These are phyloP conservation scores for Sinocyclocheilus anophthalmus DNA, from an alignment of 2,113 vertebrate species.

Conservation along the genomic window DNA sequence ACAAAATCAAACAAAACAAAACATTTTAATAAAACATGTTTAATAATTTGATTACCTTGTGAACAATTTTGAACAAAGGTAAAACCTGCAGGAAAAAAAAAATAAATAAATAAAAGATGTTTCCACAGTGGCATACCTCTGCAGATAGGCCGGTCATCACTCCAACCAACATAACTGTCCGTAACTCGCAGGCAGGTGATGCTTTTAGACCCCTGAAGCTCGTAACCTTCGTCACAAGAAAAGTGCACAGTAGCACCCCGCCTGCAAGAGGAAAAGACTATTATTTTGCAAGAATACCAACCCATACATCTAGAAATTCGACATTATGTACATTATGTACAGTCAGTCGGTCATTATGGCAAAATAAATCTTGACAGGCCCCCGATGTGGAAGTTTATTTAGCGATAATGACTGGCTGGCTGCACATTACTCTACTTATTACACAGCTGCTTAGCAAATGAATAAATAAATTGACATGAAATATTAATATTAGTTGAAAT, in stretches of 20 bases:
- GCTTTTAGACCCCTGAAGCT: constrained; percentile 95
- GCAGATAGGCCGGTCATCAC: constrained; percentile 94
- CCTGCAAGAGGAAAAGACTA: constrained; percentile 68
- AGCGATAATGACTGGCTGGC: background rate
- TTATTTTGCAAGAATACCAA: background rate
- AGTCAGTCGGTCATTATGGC: background rate
- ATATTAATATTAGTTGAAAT: background rate
- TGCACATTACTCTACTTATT: constrained; percentile 1
- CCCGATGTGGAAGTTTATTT: constrained; percentile 1
- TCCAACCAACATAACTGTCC: constrained; percentile 97
- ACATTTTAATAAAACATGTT: too few species aligned
- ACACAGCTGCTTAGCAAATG: background rate
- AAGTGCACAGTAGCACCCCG: constrained; percentile 96
- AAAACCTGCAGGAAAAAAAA: background rate
- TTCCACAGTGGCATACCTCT: constrained; percentile 79
- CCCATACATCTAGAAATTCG: background rate
- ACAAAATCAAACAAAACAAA: too few species aligned
- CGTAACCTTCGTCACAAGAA: constrained; percentile 95
- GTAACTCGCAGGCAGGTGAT: constrained; percentile 97
- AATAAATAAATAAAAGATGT: background rate
- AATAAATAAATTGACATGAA: background rate
- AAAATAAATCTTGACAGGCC: background rate
- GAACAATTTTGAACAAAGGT: background rate
- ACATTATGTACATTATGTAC: background rate
- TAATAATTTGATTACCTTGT: too few species aligned